These are phyloP conservation scores for Dolichallabes microphthalmus DNA, from an alignment of 2,113 vertebrate genomes.

Conservation along the genomic window DNA sequence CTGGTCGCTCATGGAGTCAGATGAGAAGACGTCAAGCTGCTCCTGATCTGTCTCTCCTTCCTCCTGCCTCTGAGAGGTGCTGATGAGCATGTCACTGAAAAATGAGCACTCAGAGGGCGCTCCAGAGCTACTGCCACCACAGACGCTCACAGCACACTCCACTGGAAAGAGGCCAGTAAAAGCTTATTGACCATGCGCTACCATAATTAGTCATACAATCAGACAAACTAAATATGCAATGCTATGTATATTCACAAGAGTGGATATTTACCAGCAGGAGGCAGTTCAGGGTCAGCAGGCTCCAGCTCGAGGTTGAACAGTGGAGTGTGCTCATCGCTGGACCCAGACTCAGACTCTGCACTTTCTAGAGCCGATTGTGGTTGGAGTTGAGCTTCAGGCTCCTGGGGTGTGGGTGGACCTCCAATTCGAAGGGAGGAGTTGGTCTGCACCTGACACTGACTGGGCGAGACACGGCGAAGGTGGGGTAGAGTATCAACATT, in stretches of 20 bases:
- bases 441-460: constrained; percentile 87
- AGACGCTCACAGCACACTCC: constrained; percentile 38
- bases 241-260: not conserved
- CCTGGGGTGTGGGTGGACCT: constrained; percentile 61
- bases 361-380: constrained; percentile 56
- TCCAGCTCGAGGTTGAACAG: constrained; percentile 74
- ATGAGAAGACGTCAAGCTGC: constrained; percentile 68
- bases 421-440: constrained; percentile 83
- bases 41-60: constrained; percentile 67
- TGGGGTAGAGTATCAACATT: constrained; percentile 87
- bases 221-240: not conserved
- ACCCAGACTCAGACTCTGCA: constrained; percentile 66
- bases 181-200: not conserved
- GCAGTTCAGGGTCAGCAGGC: constrained; percentile 28
- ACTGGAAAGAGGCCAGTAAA: not conserved
- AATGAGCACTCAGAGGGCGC: constrained; percentile 75
- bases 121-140: constrained; percentile 67
- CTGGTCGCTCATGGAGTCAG: constrained; percentile 81
- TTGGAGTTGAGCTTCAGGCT: constrained; percentile 37
- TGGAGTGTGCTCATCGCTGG: constrained; percentile 68
- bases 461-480: constrained; percentile 84
- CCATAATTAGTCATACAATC: too few relatives aligned
- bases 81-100: constrained; percentile 69
- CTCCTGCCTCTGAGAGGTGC: constrained; percentile 54
- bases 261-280: constrained; percentile 20